phyloP scores from a whole-genome alignment of 2,113 vertebrate genomes.

The Sander lucioperca region DNA sequence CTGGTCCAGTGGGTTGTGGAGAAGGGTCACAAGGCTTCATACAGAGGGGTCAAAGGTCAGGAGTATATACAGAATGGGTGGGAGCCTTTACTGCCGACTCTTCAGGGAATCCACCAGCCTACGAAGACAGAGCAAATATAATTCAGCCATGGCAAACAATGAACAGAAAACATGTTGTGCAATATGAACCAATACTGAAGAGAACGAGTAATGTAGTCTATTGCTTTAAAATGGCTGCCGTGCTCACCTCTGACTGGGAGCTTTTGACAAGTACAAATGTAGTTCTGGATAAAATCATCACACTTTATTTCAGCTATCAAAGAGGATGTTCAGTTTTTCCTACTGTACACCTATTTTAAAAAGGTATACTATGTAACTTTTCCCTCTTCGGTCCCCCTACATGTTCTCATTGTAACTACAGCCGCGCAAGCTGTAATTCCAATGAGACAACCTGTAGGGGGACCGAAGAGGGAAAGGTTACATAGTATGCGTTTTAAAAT shows the following conservation, averaged over 20 bases:
- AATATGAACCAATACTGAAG: not conserved
- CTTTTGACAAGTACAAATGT: not conserved
- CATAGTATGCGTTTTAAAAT: too few relatives aligned
- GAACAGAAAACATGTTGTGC: conserved; percentile 1
- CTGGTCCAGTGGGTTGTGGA: conserved; percentile 57
- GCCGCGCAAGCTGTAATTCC: too few relatives aligned
- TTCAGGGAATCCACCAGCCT: conserved; percentile 98
- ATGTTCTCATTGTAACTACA: too few relatives aligned
- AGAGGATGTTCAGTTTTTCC: not conserved
- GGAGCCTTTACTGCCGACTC: conserved; percentile 90
- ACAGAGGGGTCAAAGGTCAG: conserved; percentile 64
- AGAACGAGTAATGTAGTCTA: not conserved
- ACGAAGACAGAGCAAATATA: conserved; percentile 47
- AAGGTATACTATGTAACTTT: too few relatives aligned
- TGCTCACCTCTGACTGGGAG: not conserved
- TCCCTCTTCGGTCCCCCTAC: too few relatives aligned
- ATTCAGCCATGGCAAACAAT: conserved; percentile 4
- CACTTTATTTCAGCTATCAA: not conserved
- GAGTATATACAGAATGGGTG: conserved; percentile 75
- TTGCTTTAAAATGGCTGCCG: not conserved
- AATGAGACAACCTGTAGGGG: too few relatives aligned
- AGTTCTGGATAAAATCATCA: not conserved
- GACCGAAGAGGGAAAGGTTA: too few relatives aligned
- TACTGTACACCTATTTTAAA: not conserved
- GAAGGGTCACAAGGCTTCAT: conserved; percentile 69